These are phyloP conservation scores for Anolis sagrei DNA, from an alignment of 2,113 vertebrate species.

Conservation along the genomic window DNA sequence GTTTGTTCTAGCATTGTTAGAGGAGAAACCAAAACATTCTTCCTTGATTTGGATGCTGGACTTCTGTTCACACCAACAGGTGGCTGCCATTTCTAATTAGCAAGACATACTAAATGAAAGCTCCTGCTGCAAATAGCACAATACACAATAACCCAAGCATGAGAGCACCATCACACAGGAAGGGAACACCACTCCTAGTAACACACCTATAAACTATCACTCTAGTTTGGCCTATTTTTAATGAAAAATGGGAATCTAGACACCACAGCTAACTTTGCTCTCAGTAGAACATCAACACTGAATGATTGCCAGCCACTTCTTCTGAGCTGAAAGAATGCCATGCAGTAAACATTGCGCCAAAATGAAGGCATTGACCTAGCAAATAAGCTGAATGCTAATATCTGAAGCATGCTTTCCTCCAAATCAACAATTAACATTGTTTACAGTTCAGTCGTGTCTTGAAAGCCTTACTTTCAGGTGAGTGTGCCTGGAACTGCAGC, in stretches of 20 bases:
- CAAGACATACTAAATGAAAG: neutral
- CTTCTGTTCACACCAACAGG: neutral
- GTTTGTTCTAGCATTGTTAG: neutral
- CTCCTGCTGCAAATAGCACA: constrained; percentile 30
- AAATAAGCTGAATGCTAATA: neutral
- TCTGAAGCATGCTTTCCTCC: neutral
- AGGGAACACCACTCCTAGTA: neutral
- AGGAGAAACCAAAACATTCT: neutral
- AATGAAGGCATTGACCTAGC: neutral
- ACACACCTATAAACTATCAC: neutral
- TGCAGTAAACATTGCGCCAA: neutral
- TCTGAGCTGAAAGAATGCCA: neutral
- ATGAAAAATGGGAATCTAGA: neutral
- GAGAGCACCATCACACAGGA: constrained; percentile 4
- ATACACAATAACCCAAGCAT: constrained; percentile 45
- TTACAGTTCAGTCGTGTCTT: neutral
- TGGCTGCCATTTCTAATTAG: neutral
- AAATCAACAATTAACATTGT: neutral
- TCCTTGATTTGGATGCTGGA: neutral
- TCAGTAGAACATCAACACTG: neutral
- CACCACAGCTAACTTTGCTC: neutral
- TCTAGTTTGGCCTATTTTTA: neutral
- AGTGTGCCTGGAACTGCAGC: neutral
- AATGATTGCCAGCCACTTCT: neutral
- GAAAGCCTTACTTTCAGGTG: neutral